These are phyloP conservation scores for Centropus bengalensis DNA, from an alignment of 2,113 vertebrate species.

Conservation along the genomic window DNA sequence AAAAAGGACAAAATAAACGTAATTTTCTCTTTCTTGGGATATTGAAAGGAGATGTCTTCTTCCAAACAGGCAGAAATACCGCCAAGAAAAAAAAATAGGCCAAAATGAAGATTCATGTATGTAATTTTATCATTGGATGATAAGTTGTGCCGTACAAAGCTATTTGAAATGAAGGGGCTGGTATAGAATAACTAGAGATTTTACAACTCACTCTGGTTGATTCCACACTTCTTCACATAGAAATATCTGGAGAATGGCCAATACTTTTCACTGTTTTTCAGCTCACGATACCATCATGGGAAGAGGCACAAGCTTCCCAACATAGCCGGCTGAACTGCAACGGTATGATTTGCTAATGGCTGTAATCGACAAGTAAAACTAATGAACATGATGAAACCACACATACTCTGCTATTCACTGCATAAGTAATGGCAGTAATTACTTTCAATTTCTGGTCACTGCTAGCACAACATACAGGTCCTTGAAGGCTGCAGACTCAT, in stretches of 20 bases:
- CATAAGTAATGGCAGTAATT: conserved; percentile 28
- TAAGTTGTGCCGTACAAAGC: background rate
- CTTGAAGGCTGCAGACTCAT: conserved; percentile 57
- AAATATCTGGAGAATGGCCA: background rate
- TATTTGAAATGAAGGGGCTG: background rate
- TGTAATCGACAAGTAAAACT: background rate
- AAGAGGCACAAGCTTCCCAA: background rate
- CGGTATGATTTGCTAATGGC: background rate
- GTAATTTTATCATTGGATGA: background rate
- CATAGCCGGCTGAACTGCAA: background rate
- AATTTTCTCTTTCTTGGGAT: background rate
- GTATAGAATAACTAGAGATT: background rate
- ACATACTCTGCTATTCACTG: conserved; percentile 13
- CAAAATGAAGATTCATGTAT: background rate
- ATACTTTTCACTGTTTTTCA: background rate
- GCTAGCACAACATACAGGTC: conserved; percentile 27
- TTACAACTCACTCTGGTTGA: background rate
- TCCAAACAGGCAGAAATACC: background rate
- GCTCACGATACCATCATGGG: rapidly evolving
- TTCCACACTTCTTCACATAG: background rate
- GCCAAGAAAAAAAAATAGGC: background rate
- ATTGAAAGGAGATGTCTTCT: background rate
- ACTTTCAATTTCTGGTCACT: conserved; percentile 50
- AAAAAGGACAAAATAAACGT: conserved; percentile 26
- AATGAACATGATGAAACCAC: conserved; percentile 3